phyloP scores from a whole-genome alignment of 2,113 vertebrate genomes.

The Nothobranchius kuhntae region DNA sequence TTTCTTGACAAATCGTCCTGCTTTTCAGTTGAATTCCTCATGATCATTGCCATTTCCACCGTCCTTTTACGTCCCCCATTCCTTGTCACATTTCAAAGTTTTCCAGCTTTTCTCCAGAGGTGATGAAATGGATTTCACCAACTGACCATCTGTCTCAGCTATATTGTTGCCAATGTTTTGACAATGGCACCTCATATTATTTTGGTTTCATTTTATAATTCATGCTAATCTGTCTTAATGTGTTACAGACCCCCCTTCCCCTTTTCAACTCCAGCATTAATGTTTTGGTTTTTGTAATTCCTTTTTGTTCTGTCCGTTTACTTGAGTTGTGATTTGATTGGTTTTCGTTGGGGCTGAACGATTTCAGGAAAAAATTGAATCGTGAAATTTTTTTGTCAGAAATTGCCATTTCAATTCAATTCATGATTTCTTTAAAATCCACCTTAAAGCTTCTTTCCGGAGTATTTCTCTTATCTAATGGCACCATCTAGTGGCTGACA shows the following conservation, averaged over 20 bases:
- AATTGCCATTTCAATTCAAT: no score
- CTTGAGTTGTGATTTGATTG: conserved; percentile 72
- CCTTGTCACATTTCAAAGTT: conserved; percentile 67
- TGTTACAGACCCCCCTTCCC: conserved; percentile 55
- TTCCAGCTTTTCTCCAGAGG: conserved; percentile 79
- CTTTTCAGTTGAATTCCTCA: conserved; percentile 77
- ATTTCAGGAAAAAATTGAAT: no score
- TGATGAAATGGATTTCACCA: conserved; percentile 88
- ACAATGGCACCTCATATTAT: conserved; percentile 84
- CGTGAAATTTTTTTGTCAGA: no score
- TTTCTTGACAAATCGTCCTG: conserved; percentile 83
- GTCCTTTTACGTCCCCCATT: conserved; percentile 62
- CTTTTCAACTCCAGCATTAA: conserved; percentile 58
- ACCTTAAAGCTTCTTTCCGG: no score
- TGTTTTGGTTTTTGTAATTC: conserved; percentile 65
- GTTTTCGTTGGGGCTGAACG: conserved; percentile 20
- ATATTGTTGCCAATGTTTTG: conserved; percentile 83
- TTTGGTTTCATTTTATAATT: conserved; percentile 81
- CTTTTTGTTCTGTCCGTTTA: conserved; percentile 69
- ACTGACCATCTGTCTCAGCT: conserved; percentile 88
- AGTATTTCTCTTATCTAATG: no score
- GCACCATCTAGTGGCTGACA: no score
- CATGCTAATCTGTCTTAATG: conserved; percentile 69
- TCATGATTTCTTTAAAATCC: no score
- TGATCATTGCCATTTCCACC: conserved; percentile 81